These are phyloP conservation scores for Epinotia bilunana DNA, from an alignment of 2,888 invertebrate genomes.

Conservation along the genomic window DNA sequence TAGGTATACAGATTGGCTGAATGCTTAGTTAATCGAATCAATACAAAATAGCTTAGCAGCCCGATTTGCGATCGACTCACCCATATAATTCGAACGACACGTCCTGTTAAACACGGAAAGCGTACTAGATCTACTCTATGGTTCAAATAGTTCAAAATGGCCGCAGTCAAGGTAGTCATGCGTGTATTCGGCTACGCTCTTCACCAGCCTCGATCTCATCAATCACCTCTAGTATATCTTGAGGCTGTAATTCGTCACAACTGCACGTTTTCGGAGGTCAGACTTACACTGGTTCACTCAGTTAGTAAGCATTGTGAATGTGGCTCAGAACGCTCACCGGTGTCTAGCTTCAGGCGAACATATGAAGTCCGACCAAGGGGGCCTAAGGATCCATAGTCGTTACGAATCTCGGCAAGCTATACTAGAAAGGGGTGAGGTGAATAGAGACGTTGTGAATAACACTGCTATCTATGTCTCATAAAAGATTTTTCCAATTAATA, in stretches of 20 bases:
- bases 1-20: neutral
- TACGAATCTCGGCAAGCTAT: no score
- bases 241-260: neutral
- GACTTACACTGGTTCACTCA: no score
- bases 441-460: no score
- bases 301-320: no score
- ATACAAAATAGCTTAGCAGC: constrained; percentile 2
- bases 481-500: no score
- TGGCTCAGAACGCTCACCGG: no score
- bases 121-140: constrained; percentile 51
- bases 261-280: neutral
- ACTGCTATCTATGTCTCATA: no score
- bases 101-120: constrained; percentile 55
- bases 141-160: constrained; percentile 57
- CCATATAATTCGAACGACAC: constrained; percentile 66
- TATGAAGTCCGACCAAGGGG: no score
- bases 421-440: no score
- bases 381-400: no score
- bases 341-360: no score
- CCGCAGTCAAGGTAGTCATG: constrained; percentile 67
- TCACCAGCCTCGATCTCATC: neutral
- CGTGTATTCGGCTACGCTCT: constrained; percentile 50
- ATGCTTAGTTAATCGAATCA: neutral
- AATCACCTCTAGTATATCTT: neutral
- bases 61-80: constrained; percentile 58